Evolutionary conservation across 1,140 invertebrate species (phyloP), one percentile per base, ranked within the genome.

Genomic region (Lutraria rhynchaena): DNA sequence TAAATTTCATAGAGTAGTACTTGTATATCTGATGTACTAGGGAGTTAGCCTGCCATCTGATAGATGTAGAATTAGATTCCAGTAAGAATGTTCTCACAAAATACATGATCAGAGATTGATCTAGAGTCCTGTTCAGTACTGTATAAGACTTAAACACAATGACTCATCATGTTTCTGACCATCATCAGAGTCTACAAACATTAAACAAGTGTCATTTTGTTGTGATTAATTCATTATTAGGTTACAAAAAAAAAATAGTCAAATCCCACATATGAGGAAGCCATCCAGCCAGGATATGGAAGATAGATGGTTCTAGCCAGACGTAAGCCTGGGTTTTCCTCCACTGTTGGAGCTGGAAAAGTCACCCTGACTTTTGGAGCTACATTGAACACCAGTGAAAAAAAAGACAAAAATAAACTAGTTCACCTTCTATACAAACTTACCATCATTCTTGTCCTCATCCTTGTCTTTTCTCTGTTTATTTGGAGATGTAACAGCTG

Each of bases 41-140:
- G 19, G 87, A 85, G 77, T 99, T 98, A 0, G 97, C 97, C 93
- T 99, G 97, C 98, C 98, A 99, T 78, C 98, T 95, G 4, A 99
- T 95, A 67, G 96, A 95, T 0, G 96, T 97, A 7, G 96, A 96
- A 90, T 99, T 99, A 0, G 97, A 98, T 92, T 99, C 98, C 55
- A 99, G 92, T 17, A 99, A 93, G 93, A 99, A 99, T 0, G 96
- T 96, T 82, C 96, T 95, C 19, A 99, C 95, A 87, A 99, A 99
- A 88, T 96, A 94, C 2, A 94, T 87, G 78, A 97, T 91, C 13
- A 96, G 89, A 22, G 94, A 93, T 75, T 94, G 93, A 29, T 95
- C 94, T 27, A 97, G 94, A 89, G 95, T 94, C 81, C 94, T 94
- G 85, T 95, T 96, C 60, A 96, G 94, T 86, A 95, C 78, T 95